These are phyloP conservation scores for Caenorhabditis briggsae DNA, from an alignment of 1,140 invertebrate species.

Conservation along the genomic window DNA sequence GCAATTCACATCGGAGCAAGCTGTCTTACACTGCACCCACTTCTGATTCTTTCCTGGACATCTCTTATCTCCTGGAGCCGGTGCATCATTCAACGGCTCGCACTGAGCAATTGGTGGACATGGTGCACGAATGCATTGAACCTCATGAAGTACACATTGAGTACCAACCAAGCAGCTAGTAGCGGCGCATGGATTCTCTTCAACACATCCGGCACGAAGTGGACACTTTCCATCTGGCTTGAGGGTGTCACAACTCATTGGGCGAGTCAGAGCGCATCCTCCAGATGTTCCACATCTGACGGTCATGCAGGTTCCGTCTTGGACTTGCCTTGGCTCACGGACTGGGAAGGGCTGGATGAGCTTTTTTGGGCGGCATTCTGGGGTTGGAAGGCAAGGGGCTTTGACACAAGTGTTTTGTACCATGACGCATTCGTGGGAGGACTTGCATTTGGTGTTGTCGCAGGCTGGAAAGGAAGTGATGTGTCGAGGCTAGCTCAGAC, in stretches of 20 bases:
- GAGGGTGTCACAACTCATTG: background rate
- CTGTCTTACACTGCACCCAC: background rate
- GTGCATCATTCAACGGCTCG: background rate
- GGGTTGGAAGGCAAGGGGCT: slow-evolving; percentile 12
- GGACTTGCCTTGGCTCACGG: slow-evolving; percentile 9
- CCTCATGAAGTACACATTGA: slow-evolving; percentile 46
- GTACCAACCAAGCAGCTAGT: slow-evolving; percentile 5
- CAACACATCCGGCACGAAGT: slow-evolving; percentile 6
- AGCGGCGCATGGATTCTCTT: slow-evolving; percentile 23
- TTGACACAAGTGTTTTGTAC: background rate
- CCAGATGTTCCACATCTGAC: slow-evolving; percentile 5
- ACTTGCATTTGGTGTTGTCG: background rate
- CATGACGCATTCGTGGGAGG: slow-evolving; percentile 9
- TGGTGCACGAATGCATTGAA: slow-evolving; percentile 41
- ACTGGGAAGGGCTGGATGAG: background rate
- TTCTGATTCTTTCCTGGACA: background rate
- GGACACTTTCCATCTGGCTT: background rate
- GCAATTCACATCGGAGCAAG: background rate
- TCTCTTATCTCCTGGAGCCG: background rate
- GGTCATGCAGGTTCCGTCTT: slow-evolving; percentile 4
- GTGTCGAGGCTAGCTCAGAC: background rate
- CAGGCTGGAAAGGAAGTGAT: background rate
- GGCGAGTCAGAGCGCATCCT: background rate
- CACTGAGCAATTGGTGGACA: slow-evolving; percentile 46
- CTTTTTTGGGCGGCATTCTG: slow-evolving; percentile 11